These are phyloP conservation scores for Anarhynchus alexandrinus DNA, from an alignment of 2,113 vertebrate genomes.

Conservation along the genomic window DNA sequence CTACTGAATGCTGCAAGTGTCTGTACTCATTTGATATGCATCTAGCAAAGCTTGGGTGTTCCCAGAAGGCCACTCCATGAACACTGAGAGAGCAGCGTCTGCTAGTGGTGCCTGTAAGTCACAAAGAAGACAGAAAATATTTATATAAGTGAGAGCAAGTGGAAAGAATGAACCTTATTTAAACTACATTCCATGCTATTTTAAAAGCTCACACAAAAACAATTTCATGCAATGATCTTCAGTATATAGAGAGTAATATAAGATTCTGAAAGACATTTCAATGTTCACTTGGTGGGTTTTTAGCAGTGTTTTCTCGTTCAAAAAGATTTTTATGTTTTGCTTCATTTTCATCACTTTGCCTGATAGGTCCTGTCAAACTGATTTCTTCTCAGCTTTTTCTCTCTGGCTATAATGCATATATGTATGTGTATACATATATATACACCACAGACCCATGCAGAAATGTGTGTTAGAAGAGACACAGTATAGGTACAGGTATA, in stretches of 20 bases:
- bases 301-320: neutral
- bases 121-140: conserved; percentile 74
- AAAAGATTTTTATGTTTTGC: neutral
- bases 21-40: conserved; percentile 99
- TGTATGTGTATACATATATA: neutral
- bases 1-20: conserved; percentile 99
- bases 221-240: neutral
- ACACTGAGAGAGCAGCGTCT: conserved; percentile 99
- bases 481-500: too few species aligned
- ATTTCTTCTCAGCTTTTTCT: neutral
- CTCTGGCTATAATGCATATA: neutral
- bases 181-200: neutral
- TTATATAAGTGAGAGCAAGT: conserved; percentile 29
- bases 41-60: conserved; percentile 98
- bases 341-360: neutral
- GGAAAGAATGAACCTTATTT: neutral
- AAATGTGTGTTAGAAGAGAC: neutral
- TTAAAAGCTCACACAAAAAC: neutral
- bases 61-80: conserved; percentile 98
- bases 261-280: neutral
- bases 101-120: conserved; percentile 94
- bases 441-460: neutral
- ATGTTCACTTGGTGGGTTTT: neutral
- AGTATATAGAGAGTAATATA: neutral
- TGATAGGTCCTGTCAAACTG: neutral